phyloP scores from a whole-genome alignment of 2,888 invertebrate species.

The Lymantria dispar region DNA sequence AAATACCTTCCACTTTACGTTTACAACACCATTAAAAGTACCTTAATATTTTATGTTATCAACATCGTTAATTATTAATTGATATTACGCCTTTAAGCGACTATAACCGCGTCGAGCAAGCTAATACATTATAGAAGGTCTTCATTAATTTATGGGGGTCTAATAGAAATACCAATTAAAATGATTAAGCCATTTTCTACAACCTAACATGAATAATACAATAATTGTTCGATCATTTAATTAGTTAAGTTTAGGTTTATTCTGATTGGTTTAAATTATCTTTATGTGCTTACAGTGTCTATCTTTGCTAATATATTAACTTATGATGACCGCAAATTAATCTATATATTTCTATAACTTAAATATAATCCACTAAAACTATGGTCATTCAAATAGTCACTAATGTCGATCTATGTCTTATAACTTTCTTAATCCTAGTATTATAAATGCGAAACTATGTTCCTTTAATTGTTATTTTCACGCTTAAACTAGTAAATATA shows the following conservation, averaged over 20 bases:
- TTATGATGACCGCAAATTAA: too few species aligned
- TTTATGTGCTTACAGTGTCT: too few species aligned
- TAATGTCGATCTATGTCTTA: too few species aligned
- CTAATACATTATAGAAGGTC: constrained; percentile 34
- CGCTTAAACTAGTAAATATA: too few species aligned
- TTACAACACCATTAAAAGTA: neutral
- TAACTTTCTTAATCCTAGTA: too few species aligned
- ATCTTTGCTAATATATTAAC: too few species aligned
- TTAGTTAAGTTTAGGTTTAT: neutral
- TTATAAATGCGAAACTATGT: too few species aligned
- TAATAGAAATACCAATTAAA: constrained; percentile 34
- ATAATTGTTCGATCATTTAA: constrained; percentile 34
- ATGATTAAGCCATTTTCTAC: constrained; percentile 30
- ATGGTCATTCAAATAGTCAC: too few species aligned
- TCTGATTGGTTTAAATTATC: too few species aligned
- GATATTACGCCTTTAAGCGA: constrained; percentile 22
- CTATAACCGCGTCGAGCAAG: constrained; percentile 20
- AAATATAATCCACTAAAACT: too few species aligned
- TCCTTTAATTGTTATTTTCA: too few species aligned
- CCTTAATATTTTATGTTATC: constrained; percentile 3
- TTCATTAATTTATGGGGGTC: constrained; percentile 39
- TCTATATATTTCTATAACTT: too few species aligned
- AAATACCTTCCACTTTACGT: neutral
- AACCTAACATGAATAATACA: constrained; percentile 41
- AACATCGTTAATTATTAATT: constrained; percentile 20